These are phyloP conservation scores for Rhyacophila evoluta DNA, from an alignment of 2,888 invertebrate species.

Conservation along the genomic window DNA sequence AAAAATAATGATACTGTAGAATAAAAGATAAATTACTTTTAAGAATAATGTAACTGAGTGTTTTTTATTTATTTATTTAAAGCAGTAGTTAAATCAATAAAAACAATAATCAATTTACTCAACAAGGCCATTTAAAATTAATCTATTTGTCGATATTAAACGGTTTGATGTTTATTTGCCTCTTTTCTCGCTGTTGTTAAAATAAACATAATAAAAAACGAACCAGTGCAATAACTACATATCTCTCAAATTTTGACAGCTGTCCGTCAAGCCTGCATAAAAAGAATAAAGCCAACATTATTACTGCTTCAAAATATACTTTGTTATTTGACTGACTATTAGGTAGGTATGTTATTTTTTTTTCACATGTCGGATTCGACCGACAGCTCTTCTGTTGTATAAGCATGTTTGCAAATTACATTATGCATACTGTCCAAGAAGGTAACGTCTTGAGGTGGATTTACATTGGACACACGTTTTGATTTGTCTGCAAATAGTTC, in stretches of 20 bases:
- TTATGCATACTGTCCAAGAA: conserved; percentile 38
- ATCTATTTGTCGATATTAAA: neutral
- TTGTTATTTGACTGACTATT: neutral
- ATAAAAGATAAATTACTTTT: no score
- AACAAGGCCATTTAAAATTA: neutral
- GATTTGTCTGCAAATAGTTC: conserved; percentile 4
- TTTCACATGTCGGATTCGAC: conserved; percentile 14
- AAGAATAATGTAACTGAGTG: no score
- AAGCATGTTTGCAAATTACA: conserved; percentile 15
- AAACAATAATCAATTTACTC: neutral
- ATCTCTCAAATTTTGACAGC: neutral
- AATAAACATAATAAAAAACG: neutral
- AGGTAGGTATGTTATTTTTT: neutral
- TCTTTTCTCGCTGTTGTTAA: neutral
- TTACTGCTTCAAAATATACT: neutral
- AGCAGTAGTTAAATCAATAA: no score
- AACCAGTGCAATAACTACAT: neutral
- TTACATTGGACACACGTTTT: conserved; percentile 42
- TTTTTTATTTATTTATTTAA: no score
- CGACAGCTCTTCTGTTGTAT: neutral
- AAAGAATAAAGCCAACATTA: neutral
- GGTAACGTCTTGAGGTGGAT: neutral
- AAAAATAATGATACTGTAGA: no score
- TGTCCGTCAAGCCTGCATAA: neutral
- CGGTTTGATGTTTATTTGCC: neutral